Conservation (phyloP, 2,888 invertebrate genomes). For the Trissolcus japonicus region DNA sequence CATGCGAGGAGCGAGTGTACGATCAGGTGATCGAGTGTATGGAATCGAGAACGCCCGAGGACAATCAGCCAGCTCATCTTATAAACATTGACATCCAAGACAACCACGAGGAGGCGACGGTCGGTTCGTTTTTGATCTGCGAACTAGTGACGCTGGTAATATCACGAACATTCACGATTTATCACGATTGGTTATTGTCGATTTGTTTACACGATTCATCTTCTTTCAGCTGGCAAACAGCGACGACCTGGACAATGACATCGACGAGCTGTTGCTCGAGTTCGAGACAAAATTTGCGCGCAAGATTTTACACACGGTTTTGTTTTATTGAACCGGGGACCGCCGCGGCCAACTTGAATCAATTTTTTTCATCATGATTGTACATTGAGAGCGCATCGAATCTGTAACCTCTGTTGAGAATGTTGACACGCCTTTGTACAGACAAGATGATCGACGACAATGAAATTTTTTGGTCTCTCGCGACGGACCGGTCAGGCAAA, state of each 20-base stretch:
- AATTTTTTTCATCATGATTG: not conserved
- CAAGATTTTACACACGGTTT: slow-evolving; percentile 93
- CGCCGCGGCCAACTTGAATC: not conserved
- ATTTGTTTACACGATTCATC: not conserved
- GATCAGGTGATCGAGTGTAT: slow-evolving; percentile 98
- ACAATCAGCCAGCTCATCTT: slow-evolving; percentile 94
- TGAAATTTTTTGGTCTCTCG: no score
- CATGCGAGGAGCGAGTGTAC: slow-evolving; percentile 98
- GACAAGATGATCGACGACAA: no score
- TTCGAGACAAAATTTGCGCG: slow-evolving; percentile 93
- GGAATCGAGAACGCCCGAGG: slow-evolving; percentile 86
- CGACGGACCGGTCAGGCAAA: no score
- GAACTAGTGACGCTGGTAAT: slow-evolving; percentile 93
- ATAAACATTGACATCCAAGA: slow-evolving; percentile 99
- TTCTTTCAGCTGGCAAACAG: slow-evolving; percentile 86
- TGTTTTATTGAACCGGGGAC: slow-evolving; percentile 89
- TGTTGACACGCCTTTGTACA: no score
- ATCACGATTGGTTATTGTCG: no score
- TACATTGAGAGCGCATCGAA: slow-evolving; percentile 1
- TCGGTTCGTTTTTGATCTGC: slow-evolving; percentile 98
- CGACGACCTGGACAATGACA: slow-evolving; percentile 97
- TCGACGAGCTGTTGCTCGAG: slow-evolving; percentile 95
- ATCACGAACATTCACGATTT: no score
- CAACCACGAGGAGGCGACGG: slow-evolving; percentile 99
- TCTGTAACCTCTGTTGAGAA: no score